Evolutionary conservation across 2,888 invertebrate genomes (phyloP), one percentile per base, ranked within the genome.

Genomic region (Nasonovia ribisnigri): DNA sequence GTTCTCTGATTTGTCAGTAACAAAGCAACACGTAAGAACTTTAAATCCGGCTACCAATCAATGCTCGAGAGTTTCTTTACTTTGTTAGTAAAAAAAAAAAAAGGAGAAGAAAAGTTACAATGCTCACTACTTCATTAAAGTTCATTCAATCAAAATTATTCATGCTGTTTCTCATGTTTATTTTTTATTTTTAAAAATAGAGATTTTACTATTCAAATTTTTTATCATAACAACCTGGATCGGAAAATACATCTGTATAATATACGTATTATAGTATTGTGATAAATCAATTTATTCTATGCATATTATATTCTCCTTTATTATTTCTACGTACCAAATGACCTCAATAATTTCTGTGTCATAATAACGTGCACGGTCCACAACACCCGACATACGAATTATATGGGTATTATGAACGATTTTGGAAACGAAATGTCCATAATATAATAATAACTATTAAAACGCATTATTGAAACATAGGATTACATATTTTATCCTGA

Each of bases 21-120:
- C 54, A 91, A 91, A 91, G 91, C 91, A 91, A 91, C 91, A 84
- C 91, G 84, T 88, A 91, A 91, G 20, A 91, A 91, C 54, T 84
- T 54, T 26, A 84, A 84, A 54, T 91, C 91, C 84, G 29, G 29
- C 42, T 43, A 57, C 84, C 84, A 54, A 91, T 84, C 91, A 91
- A 91, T 54, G 54, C 26, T 8, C 57, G n/a, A 6, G 90, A 84
- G 84, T 91, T 54, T 54, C 10, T 91, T 43, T 29, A 29, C n/a
- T 84, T 84, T 84, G 54, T 54, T 43, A 11, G n/a, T 43, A 48
- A 11, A 29, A 91, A 67, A 48, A 20, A 29, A 91, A n/a, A 43
- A 16, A 77, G 6, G 36, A 77, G 57, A 26, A 57, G 26, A 77
- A 77, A 77, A 77, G 77, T 77, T 77, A 77, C 36, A 77, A 77